Evolutionary conservation across 1,140 invertebrate genomes (phyloP).

Genomic region (Heterodera carotae): DNA sequence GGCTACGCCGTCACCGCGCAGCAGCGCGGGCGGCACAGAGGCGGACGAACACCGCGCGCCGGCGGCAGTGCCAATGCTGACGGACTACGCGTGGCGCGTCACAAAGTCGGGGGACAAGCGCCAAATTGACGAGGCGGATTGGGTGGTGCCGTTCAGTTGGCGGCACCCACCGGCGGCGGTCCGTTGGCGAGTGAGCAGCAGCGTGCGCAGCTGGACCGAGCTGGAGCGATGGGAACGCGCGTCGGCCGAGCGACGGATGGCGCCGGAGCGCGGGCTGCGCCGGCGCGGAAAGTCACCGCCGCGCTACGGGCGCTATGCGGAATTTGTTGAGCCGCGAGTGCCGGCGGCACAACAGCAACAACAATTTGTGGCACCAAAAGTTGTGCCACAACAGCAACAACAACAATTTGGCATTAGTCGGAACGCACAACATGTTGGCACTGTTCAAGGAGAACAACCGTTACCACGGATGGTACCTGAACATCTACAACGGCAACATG

Average conservation of each 20-base stretch:
- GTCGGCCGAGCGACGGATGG: neutral
- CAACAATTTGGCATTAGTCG: neutral
- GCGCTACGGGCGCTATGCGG: conserved; percentile 20
- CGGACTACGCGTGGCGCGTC: neutral
- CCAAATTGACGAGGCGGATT: neutral
- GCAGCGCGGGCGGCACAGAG: neutral
- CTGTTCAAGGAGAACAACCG: neutral
- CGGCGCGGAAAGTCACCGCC: conserved; percentile 21
- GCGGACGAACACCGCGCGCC: too few relatives aligned
- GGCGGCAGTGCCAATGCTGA: neutral
- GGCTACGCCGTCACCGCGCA: neutral
- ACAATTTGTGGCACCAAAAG: conserved; percentile 15
- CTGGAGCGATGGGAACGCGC: neutral
- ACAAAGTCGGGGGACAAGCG: neutral
- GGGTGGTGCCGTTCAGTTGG: neutral
- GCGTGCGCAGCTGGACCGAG: conserved; percentile 1
- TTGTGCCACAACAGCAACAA: conserved; percentile 12
- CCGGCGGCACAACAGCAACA: neutral
- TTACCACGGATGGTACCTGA: neutral
- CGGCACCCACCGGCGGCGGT: neutral
- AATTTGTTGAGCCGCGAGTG: conserved; percentile 3
- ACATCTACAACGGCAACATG: too few relatives aligned
- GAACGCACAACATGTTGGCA: neutral
- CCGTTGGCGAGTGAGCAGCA: neutral
- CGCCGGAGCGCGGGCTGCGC: neutral